Conservation (phyloP, 1,140 invertebrate genomes). For the Drosophila kikkawai region DNA sequence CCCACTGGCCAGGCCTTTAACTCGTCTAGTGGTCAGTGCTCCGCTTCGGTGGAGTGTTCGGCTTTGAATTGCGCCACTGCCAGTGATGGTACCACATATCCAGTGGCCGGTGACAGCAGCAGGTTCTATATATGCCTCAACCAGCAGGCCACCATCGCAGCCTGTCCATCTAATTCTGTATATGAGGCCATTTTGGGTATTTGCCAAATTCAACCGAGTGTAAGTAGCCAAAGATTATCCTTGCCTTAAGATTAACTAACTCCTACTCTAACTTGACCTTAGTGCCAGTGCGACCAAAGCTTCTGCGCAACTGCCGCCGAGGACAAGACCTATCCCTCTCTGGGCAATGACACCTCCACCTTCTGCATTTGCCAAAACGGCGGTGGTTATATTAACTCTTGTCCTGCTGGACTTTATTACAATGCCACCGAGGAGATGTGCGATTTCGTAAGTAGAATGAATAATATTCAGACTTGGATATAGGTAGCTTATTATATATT, state of each 20-base stretch:
- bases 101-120: constrained; percentile 35
- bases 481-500: neutral
- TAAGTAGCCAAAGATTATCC: constrained; percentile 37
- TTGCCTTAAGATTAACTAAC: too few relatives aligned
- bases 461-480: neutral
- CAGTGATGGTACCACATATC: constrained; percentile 13
- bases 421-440: constrained; percentile 6
- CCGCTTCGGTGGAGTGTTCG: constrained; percentile 19
- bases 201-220: constrained; percentile 58
- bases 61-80: constrained; percentile 38
- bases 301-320: constrained; percentile 32
- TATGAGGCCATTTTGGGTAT: constrained; percentile 7
- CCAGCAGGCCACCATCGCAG: constrained; percentile 26
- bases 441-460: constrained; percentile 43
- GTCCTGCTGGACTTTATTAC: constrained; percentile 39
- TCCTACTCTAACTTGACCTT: neutral
- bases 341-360: constrained; percentile 27
- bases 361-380: constrained; percentile 55
- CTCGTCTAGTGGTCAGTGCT: constrained; percentile 25
- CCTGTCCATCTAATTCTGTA: constrained; percentile 27
- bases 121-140: constrained; percentile 50
- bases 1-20: constrained; percentile 47
- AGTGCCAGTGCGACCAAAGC: constrained; percentile 60
- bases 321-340: constrained; percentile 37
- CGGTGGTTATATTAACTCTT: constrained; percentile 41